Evolutionary conservation across 2,113 vertebrate species (phyloP), one percentile per base, ranked within the genome.

Genomic region (Erpornis zantholeuca): DNA sequence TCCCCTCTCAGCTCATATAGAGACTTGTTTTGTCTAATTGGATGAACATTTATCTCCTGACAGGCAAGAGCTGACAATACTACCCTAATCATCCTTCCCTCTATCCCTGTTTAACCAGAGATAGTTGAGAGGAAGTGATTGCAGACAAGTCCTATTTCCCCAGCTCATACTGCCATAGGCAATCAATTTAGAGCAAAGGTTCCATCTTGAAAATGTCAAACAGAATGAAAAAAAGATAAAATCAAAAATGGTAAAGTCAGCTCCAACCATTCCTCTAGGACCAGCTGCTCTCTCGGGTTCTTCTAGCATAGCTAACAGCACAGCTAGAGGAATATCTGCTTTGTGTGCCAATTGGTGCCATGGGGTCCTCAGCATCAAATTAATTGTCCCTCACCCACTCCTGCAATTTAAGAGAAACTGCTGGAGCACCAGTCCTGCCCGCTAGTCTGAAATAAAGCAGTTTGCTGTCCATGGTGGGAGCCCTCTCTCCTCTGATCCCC

Each of bases 181-280:
- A 89, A 96, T 92, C 92, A 84, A 60, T 94, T 77, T 64, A 42
- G 29, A 95, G 81, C 33, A n/a, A 84, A 95, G 33, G 29, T 75
- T 94, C 88, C 93, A 89, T 95, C 92, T 86, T 93, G 61, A 91
- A 94, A 93, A 94, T 12, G 9, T 96, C 88, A 86, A 83, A 86
- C 12, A 28, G 42, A 68, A 88, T 71, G 35, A 70, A 77, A 87
- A 80, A 86, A 76, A 50, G 24, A 60, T 20, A 65, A 88, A 93
- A 81, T 86, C n/a, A 69, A 18, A 82, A 61, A 49, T 19, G 2
- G 71, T 72, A 4, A 86, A 86, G 56, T 86, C 70, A 64, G 72
- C 3, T 27, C 10, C 38, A 86, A 38, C 18, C 57, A 73, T 68
- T 50, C 79, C 87, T 86, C 56, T 45, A 73, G 57, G 69, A 61